Percentiles rank a stretch among this genome's conserved stretches.
Evolutionary conservation across 2,888 invertebrate genomes (phyloP).

Genomic region (Ophioninae sp.): DNA sequence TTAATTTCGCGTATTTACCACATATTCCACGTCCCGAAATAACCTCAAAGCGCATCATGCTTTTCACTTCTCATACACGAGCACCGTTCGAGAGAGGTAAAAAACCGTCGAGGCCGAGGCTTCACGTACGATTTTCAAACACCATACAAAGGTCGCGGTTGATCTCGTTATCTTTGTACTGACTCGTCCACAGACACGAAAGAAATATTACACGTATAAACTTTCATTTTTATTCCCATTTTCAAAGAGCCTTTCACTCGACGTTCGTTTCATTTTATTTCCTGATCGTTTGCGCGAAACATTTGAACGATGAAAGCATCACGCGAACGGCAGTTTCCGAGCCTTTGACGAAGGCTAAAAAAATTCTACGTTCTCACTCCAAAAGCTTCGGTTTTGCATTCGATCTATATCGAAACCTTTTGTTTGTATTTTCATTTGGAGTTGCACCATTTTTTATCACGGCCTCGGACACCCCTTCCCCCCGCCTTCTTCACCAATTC

Average conservation of each 20-base stretch:
- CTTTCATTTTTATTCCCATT: constrained; percentile 9
- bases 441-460: not conserved
- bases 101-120: too few relatives aligned
- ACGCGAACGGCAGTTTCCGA: not conserved
- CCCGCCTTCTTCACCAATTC: not conserved
- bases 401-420: not conserved
- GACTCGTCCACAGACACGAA: constrained; percentile 3
- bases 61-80: not conserved
- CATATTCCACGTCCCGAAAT: not conserved
- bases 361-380: not conserved
- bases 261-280: not conserved
- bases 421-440: not conserved
- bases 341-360: constrained; percentile 9
- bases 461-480: not conserved
- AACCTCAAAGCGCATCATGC: not conserved
- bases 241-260: constrained; percentile 21
- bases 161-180: constrained; percentile 26
- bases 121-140: constrained; percentile 6
- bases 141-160: not conserved
- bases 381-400: constrained; percentile 12
- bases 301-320: constrained; percentile 11
- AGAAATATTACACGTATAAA: constrained; percentile 9
- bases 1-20: not conserved
- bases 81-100: not conserved
- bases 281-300: not conserved